Percentiles rank a stretch among this genome's conserved stretches.
These are phyloP conservation scores for Drosophila macrospina DNA, from an alignment of 2,888 invertebrate species.

Conservation along the genomic window DNA sequence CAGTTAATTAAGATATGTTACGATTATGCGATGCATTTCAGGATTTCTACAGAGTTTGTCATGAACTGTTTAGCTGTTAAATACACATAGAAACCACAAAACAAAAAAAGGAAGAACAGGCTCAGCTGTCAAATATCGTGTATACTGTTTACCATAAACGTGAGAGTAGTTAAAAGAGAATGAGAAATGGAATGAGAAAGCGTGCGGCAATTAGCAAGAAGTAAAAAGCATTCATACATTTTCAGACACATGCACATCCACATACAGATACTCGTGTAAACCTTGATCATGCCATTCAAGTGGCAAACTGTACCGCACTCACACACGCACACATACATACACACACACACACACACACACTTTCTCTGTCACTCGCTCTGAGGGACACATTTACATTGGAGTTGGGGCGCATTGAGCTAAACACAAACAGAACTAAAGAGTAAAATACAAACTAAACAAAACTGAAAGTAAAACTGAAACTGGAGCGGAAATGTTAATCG, in stretches of 20 bases:
- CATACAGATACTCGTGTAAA: constrained; percentile 19
- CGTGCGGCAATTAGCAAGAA: constrained; percentile 27
- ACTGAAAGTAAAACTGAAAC: constrained; percentile 26
- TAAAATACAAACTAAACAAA: constrained; percentile 27
- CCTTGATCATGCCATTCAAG: constrained; percentile 17
- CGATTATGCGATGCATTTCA: constrained; percentile 8
- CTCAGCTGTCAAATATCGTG: constrained; percentile 1
- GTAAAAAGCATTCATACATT: constrained; percentile 48
- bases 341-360: constrained; percentile 24
- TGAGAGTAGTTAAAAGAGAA: neutral
- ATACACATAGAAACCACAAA: constrained; percentile 4
- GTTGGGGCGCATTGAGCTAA: constrained; percentile 83
- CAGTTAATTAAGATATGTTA: neutral
- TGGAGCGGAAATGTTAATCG: constrained; percentile 8
- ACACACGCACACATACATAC: constrained; percentile 24
- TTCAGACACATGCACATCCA: constrained; percentile 28
- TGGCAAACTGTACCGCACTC: constrained; percentile 35
- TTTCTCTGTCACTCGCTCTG: constrained; percentile 6
- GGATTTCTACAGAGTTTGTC: constrained; percentile 6
- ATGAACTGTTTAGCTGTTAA: neutral
- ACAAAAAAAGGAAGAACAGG: neutral
- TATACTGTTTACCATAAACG: neutral
- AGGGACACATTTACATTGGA: constrained; percentile 69
- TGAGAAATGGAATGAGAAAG: neutral
- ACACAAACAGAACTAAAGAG: constrained; percentile 31